These are phyloP conservation scores for Lysandra bellargus DNA, from an alignment of 2,888 invertebrate genomes.

Conservation along the genomic window DNA sequence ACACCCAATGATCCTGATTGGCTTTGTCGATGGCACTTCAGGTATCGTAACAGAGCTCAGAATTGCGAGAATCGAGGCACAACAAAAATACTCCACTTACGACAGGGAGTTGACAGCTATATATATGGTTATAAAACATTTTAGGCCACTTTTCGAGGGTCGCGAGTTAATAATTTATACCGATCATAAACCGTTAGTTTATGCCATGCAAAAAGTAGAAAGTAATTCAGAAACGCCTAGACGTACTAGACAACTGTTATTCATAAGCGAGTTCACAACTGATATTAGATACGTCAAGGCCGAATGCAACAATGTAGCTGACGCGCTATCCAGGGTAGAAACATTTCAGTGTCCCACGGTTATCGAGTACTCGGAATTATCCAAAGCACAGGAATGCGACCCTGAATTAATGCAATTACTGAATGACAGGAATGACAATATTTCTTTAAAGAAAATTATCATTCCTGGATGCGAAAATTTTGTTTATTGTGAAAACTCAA, in stretches of 20 bases:
- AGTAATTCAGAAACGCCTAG: slow-evolving; percentile 13
- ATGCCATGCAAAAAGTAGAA: no score
- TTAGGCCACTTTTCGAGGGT: no score
- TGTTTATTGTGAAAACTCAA: not conserved
- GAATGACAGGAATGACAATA: not conserved
- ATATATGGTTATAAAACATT: no score
- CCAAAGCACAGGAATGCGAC: no score
- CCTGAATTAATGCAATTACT: not conserved
- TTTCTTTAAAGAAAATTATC: not conserved
- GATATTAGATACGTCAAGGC: slow-evolving; percentile 11
- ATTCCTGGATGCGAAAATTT: not conserved
- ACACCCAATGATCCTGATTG: no score
- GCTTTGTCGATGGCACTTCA: no score
- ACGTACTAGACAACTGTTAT: slow-evolving; percentile 14
- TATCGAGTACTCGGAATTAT: no score
- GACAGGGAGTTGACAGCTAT: slow-evolving; percentile 7
- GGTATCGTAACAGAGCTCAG: no score
- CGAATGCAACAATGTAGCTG: slow-evolving; percentile 7
- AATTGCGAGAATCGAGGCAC: no score
- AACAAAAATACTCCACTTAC: not conserved
- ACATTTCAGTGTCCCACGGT: not conserved
- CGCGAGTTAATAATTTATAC: no score
- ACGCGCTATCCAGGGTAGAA: slow-evolving; percentile 9
- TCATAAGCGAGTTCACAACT: slow-evolving; percentile 18
- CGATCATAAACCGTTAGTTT: no score